phyloP scores from a whole-genome alignment of 2,888 invertebrate genomes.

The Toxonevra muliebris region DNA sequence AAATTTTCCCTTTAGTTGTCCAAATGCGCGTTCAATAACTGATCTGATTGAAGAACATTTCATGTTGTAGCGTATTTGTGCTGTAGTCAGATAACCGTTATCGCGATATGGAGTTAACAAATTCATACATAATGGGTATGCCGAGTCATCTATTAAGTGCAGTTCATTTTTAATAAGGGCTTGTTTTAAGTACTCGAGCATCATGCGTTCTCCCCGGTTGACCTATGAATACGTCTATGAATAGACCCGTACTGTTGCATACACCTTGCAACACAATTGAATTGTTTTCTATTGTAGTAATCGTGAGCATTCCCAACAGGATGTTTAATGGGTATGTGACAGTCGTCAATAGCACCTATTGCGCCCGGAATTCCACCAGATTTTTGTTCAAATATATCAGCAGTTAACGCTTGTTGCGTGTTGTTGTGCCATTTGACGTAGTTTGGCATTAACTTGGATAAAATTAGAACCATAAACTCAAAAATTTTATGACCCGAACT shows the following conservation, averaged over 20 bases:
- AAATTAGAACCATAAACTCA: too few species aligned
- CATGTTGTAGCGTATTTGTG: constrained; percentile 8
- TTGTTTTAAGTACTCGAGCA: too few species aligned
- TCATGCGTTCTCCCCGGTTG: too few species aligned
- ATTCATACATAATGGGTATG: neutral
- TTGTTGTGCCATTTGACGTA: too few species aligned
- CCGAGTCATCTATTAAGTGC: constrained; percentile 5
- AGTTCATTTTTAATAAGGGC: neutral
- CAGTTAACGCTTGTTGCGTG: too few species aligned
- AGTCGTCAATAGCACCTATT: neutral
- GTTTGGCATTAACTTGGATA: too few species aligned
- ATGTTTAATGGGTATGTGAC: constrained; percentile 5
- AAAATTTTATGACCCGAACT: too few species aligned
- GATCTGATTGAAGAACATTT: too few species aligned
- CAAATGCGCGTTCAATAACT: too few species aligned
- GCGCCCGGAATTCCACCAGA: constrained; percentile 13
- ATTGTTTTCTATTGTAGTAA: neutral
- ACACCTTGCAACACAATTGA: neutral
- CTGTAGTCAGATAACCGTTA: constrained; percentile 2
- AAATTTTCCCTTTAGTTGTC: too few species aligned
- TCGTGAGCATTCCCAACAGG: neutral
- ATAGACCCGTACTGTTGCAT: neutral
- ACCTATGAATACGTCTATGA: neutral
- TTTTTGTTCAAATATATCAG: constrained; percentile 2
- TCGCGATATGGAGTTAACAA: constrained; percentile 4